Evolutionary conservation across 2,888 invertebrate genomes (phyloP), one percentile per base, ranked within the genome.

Genomic region (Agrotis puta): DNA sequence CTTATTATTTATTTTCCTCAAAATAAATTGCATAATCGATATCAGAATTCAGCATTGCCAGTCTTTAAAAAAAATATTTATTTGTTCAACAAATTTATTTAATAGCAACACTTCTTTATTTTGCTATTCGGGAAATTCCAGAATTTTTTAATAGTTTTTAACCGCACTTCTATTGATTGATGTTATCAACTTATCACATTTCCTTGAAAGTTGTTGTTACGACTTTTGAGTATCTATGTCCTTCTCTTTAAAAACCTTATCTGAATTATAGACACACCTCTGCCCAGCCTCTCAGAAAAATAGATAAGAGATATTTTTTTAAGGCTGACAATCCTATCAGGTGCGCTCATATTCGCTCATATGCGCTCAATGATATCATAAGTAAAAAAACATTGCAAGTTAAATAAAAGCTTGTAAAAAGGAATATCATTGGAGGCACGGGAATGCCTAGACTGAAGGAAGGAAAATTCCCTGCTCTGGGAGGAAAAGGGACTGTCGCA

Each of bases 1-100:
- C 18, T 62, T 33, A 66, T 27, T 22, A 53, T 1, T 33, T 27
- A 33, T 56, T 78, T 71, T 78, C 48, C 51, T 53, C 53, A 39
- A 64, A 70, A 47, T 43, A n/a, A 62, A 65, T 62, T 62, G 9
- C 61, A 62, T 73, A 20, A 56, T 11, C 6, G 27, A 3, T 67
- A 67, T 64, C 65, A 59, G n/a, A 24, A 51, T n/a, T 45, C 27
- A 51, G 14, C 48, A 51, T 47, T 51, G 33, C 9, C 33, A 33
- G 27, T 3, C 16, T 22, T 13, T 43, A 16, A n/a, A 3, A 5
- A 2, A 6, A 11, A 13, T 6, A 51, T 11, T 51, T 16, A 43
- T 18, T 54, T 50, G 0, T 18, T 16, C 3, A 33, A 45, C n/a
- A 18, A 47, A 48, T 48, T 18, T 16, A 13, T 27, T n/a, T 48